Base-by-base conservation (phyloP, 2,113 vertebrate genomes). In the Andinoacara biseriatus region DNA sequence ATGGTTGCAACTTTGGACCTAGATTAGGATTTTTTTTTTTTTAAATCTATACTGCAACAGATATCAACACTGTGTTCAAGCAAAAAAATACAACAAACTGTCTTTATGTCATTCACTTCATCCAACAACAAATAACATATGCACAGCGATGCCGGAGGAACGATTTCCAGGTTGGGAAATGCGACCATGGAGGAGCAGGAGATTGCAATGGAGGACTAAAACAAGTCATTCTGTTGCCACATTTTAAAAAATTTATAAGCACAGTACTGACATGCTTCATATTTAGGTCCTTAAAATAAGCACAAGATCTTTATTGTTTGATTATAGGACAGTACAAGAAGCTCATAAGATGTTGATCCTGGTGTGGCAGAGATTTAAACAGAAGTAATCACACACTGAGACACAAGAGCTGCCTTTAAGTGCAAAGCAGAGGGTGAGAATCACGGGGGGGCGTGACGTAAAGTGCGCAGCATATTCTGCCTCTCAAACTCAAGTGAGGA, bases 321-420 rank as follows among this genome's bases (percentile, higher is more conserved):
- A 17, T 69, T 69, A 49, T 29, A 49, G 5, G 65, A 40, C 15
- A 40, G 49, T 69, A 29, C 11, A 43, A 13, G 40, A 43, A 10
- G 40, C 35, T 38, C 35, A 9, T 38, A 38, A 38, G 35, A 58
- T 5, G 10, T 22, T 29, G 1, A 14, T 59, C 13, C 24, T 26
- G 13, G 57, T 5, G 3, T 26, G 40, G 40, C 10, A 40, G 40
- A 40, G 10, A 40, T 11, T 15, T 46, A 15, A 46, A 46, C 13
- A 46, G 43, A 46, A 46, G 43, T 15, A 7, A 56, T 82, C 65
- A 76, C 49, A 60, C n/a, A 24, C 29, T 20, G 56, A 78, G 60
- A 40, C 5, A 46, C 24, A 31, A 63, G 74, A 81, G 74, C 8
- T 11, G 11, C 40, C 82, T 35, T 84, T 78, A 84, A 82, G 65